Base-by-base conservation (phyloP, 2,888 invertebrate genomes). In the Hanleya hanleyi region DNA sequence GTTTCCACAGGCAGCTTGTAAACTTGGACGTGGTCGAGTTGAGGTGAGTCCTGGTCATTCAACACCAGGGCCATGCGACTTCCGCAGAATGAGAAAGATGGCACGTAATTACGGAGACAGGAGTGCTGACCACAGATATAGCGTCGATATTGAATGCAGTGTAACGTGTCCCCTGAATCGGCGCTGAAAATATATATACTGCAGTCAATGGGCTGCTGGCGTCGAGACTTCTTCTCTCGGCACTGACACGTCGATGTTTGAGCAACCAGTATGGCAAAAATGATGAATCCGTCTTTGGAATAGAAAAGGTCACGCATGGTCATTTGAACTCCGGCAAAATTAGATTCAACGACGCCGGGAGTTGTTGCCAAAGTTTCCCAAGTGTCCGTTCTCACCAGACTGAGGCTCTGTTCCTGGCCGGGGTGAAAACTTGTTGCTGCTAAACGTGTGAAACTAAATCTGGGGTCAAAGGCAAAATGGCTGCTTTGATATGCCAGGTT, bases 61-160 rank as follows among this genome's bases (percentile, higher is more conserved):
- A 89, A 78, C 5, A 88, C 85, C 35, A 89, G 84, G 26, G 89
- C 88, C 88, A 90, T 90, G 15, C 89, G 83, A 64, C 84, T 88
- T 7, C 89, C 89, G 73, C 89, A 90, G 61, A 82, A 81, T 0
- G 89, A 89, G 76, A 89, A 87, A 22, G 88, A 77, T 0, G 90
- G 90, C 79, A 87, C 83, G 80, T 88, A 90, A 79, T 90, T 90
- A 71, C 87, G 79, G 2, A 88, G 88, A 70, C 90, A 90, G 26
- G 86, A 83, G 77, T 90, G 90, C 35, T 82, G 79, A 1, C 85
- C 85, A 69, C 90, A 90, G 5, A 88, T 86, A 76, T 86, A 89
- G 9, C 89, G 82, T 67, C 86, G 86, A 78, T 89, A 90, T 80
- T 89, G 88, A 15, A 90, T 86, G 75, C 89, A 89, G 78, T 88